Conservation (phyloP, 2,888 invertebrate genomes). For the Antheraea yamamai region DNA sequence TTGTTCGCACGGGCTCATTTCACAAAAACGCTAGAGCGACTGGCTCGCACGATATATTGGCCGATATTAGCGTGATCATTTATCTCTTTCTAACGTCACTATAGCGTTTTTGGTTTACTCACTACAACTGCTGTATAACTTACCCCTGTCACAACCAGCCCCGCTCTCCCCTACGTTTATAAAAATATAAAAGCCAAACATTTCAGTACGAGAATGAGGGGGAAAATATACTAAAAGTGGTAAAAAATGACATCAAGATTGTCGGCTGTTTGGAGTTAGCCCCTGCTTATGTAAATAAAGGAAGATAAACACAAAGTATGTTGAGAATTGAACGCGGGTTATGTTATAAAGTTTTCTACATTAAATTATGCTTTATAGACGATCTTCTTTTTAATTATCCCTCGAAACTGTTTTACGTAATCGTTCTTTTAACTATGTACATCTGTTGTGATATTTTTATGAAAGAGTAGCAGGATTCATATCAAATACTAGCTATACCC, state of each 20-base stretch:
- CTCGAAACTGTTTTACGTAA: not conserved
- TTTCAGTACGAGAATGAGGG: constrained; percentile 4
- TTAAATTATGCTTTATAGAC: constrained; percentile 5
- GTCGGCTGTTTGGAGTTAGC: constrained; percentile 31
- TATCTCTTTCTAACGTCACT: no score
- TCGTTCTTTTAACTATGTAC: not conserved
- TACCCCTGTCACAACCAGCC: no score
- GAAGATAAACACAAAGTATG: constrained; percentile 28
- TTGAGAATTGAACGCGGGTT: constrained; percentile 19
- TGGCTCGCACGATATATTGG: no score
- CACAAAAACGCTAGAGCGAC: no score
- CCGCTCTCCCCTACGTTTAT: no score
- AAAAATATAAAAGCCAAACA: constrained; percentile 5
- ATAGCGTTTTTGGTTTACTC: no score
- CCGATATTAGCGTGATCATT: no score
- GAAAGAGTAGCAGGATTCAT: not conserved
- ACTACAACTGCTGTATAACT: no score
- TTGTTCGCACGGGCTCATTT: no score
- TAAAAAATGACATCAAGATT: constrained; percentile 29
- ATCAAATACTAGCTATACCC: no score
- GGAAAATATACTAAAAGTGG: not conserved
- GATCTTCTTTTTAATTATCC: not conserved
- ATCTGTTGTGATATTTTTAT: not conserved
- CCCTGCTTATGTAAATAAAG: constrained; percentile 39
- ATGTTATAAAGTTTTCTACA: constrained; percentile 23